Evolutionary conservation across 35 echinoderm and acorn worm genomes (phyloP), one percentile per base, ranked within the genome.

Genomic region (Hemicentrotus pulcherrimus): DNA sequence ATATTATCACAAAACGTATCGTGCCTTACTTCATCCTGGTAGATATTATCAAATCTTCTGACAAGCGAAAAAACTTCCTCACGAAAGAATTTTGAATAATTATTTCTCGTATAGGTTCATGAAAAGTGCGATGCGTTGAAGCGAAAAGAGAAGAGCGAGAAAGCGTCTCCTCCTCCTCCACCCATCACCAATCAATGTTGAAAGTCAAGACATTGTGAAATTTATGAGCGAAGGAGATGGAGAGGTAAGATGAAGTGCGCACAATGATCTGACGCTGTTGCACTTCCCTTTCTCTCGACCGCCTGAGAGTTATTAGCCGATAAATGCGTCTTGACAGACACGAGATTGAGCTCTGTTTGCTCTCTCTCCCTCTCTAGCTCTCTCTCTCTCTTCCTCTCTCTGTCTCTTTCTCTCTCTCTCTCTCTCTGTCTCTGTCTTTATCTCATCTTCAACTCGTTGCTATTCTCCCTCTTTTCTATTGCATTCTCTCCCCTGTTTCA

Each of bases 261-360:
- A 78, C 65, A n/a, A 41, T 48, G 8, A 12, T 28, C 65, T 78
- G 18, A 78, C 65, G 65, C 65, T n/a, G 22, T n/a, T 78, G 65
- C 65, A 78, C 65, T 78, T 78, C 65, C 5, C 65, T 47, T 90
- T 90, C 9, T 90, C 33, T 90, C 88, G 86, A 13, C 88, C 65
- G 46, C 46, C 88, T 18, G 0, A 33, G 32, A 41, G 88, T 90
- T 90, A 90, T 90, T 90, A 90, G 46, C 88, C 12, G 88, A 90
- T 90, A 90, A 90, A 90, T 90, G 88, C 12, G 46, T 90, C 32
- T 90, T 41, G 88, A 41, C 88, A 33, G 88, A 90, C 88, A 86
- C 14, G 86, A 55, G 86, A 86, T 90, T 35, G 12, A 32, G 24
- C 33, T 90, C 33, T 90, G 46, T 94, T 94, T 47, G 6, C 92